Percentiles rank a stretch among this genome's conserved stretches.
Conservation (phyloP, 2,888 invertebrate genomes). For the Drosophila nr. medialis region DNA sequence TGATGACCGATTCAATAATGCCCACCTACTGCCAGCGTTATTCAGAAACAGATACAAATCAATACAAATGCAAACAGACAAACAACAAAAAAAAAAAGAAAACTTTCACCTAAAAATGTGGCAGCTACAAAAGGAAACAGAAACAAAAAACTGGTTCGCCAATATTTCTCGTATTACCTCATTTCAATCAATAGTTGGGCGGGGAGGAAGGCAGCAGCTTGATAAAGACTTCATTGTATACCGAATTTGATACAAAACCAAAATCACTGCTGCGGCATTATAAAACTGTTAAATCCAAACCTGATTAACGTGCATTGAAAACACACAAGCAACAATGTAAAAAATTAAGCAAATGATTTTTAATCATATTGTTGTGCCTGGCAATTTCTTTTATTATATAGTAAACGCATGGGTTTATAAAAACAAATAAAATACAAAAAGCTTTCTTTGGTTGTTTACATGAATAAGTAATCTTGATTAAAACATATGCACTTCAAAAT, state of each 20-base stretch:
- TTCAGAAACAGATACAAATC: conserved; percentile 26
- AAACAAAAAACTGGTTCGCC: conserved; percentile 64
- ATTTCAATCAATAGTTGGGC: conserved; percentile 27
- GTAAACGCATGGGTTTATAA: not conserved
- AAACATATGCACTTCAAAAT: not conserved
- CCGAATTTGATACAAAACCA: conserved; percentile 30
- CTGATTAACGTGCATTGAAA: conserved; percentile 47
- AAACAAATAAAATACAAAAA: not conserved
- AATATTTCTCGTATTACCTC: conserved; percentile 70
- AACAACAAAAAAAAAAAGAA: conserved; percentile 5
- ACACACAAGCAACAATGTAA: conserved; percentile 15
- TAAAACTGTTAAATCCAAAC: conserved; percentile 23
- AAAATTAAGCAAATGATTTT: conserved; percentile 32
- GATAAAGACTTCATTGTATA: conserved; percentile 42
- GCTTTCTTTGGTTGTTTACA: not conserved
- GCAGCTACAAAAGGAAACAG: conserved; percentile 36
- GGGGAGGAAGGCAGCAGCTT: not conserved
- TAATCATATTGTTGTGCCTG: conserved; percentile 28
- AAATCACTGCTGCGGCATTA: conserved; percentile 40
- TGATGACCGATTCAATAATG: conserved; percentile 38
- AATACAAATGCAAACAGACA: conserved; percentile 17
- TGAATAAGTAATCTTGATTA: not conserved
- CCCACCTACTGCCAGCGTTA: conserved; percentile 61
- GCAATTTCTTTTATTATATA: conserved; percentile 13
- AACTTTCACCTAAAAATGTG: conserved; percentile 64